Percentiles rank a stretch among this genome's conserved stretches.
Conservation (phyloP, 2,113 vertebrate genomes). For the Forbesichthys papilliferus region DNA sequence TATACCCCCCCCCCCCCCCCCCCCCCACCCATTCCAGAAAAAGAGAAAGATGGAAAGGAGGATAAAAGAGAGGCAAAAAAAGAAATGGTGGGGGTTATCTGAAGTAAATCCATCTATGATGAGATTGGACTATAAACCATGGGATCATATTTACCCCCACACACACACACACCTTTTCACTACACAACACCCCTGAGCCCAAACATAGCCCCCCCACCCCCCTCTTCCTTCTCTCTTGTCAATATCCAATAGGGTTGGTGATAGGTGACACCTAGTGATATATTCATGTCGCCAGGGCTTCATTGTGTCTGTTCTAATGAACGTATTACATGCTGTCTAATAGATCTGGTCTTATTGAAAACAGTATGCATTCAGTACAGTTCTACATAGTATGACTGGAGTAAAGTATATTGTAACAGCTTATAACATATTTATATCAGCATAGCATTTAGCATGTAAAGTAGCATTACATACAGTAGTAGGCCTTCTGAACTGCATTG, state of each 20-base stretch:
- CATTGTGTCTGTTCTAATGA: slow-evolving; percentile 48
- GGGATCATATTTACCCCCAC: slow-evolving; percentile 51
- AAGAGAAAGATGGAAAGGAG: slow-evolving; percentile 3
- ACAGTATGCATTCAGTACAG: background rate
- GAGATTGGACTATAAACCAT: slow-evolving; percentile 63
- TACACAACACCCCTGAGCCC: slow-evolving; percentile 13
- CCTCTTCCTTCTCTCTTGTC: slow-evolving; percentile 31
- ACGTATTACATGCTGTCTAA: slow-evolving; percentile 39
- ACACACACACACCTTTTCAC: slow-evolving; percentile 39
- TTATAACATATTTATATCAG: too few species aligned
- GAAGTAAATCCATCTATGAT: slow-evolving; percentile 50
- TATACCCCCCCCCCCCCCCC: slow-evolving; percentile 62
- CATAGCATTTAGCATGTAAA: too few species aligned
- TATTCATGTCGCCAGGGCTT: slow-evolving; percentile 36
- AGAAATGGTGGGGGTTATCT: slow-evolving; percentile 17
- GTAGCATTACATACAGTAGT: too few species aligned
- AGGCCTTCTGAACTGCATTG: too few species aligned
- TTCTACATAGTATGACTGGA: too few species aligned
- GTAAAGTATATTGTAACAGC: too few species aligned
- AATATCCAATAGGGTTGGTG: slow-evolving; percentile 50
- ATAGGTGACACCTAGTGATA: slow-evolving; percentile 54
- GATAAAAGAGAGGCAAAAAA: background rate
- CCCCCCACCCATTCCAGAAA: slow-evolving; percentile 48
- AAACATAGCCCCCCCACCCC: slow-evolving; percentile 23
- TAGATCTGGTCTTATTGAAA: slow-evolving; percentile 14